A percentile compares a stretch with the other conserved stretches of the same genome.
These are phyloP conservation scores for Pinctada fucata DNA, from an alignment of 2,888 invertebrate genomes.

Conservation along the genomic window DNA sequence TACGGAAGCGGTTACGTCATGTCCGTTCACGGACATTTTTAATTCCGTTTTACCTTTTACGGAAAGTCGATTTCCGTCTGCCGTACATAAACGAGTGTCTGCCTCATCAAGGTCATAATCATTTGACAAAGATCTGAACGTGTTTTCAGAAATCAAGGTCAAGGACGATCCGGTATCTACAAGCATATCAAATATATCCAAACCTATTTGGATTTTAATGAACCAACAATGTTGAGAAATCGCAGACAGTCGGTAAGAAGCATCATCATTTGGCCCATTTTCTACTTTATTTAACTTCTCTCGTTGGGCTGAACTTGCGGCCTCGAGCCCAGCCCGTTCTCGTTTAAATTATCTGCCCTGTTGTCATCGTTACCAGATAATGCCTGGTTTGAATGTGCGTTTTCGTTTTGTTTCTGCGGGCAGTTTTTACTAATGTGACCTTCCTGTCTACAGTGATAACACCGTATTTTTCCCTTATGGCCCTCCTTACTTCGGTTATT, in stretches of 20 bases:
- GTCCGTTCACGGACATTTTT: conserved; percentile 9
- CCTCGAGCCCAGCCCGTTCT: conserved; percentile 9
- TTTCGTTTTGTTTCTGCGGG: neutral
- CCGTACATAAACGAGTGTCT: conserved; percentile 4
- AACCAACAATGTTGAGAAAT: neutral
- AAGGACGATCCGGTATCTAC: conserved; percentile 35
- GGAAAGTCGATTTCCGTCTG: conserved; percentile 15
- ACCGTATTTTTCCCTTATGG: neutral
- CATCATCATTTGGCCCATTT: neutral
- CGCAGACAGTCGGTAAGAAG: neutral
- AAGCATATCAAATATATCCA: conserved; percentile 7
- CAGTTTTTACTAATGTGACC: neutral
- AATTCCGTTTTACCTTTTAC: conserved; percentile 15
- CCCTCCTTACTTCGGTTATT: neutral
- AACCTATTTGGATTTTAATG: neutral
- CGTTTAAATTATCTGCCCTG: neutral
- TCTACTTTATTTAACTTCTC: neutral
- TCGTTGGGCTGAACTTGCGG: conserved; percentile 10
- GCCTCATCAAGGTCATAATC: neutral
- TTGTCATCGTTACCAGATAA: neutral
- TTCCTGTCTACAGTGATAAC: neutral
- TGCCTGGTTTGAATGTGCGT: neutral
- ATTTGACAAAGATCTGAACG: neutral
- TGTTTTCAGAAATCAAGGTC: conserved; percentile 20
- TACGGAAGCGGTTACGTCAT: neutral